These are phyloP conservation scores for Wasmannia auropunctata DNA, from an alignment of 1,140 invertebrate species.

Conservation along the genomic window DNA sequence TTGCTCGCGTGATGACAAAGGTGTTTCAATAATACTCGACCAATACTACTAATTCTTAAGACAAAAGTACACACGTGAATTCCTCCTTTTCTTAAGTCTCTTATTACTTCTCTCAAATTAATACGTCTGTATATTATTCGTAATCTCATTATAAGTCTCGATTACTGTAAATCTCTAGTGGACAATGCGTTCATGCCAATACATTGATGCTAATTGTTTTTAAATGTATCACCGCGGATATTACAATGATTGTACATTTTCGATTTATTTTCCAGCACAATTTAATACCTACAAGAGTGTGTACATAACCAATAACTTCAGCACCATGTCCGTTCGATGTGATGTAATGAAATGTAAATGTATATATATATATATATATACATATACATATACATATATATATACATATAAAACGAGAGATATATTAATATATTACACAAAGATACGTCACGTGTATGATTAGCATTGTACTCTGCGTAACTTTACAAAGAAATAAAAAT, in stretches of 20 bases:
- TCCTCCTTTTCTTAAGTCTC: not conserved
- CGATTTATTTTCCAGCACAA: conserved; percentile 74
- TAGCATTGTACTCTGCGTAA: conserved; percentile 73
- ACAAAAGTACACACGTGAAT: conserved; percentile 39
- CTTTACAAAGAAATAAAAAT: conserved; percentile 73
- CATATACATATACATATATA: too few species aligned
- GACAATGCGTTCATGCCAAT: conserved; percentile 34
- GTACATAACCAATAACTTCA: conserved; percentile 75
- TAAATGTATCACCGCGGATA: conserved; percentile 46
- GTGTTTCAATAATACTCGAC: conserved; percentile 73
- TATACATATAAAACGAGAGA: too few species aligned
- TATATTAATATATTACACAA: conserved; percentile 73
- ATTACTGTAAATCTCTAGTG: conserved; percentile 51
- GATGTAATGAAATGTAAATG: conserved; percentile 73
- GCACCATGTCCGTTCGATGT: conserved; percentile 78
- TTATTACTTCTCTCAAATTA: conserved; percentile 45
- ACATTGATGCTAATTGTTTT: conserved; percentile 24
- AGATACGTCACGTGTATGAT: conserved; percentile 69
- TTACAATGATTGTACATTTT: conserved; percentile 65
- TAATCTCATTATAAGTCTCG: conserved; percentile 34
- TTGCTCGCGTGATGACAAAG: not conserved
- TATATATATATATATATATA: too few species aligned
- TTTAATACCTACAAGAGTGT: conserved; percentile 67
- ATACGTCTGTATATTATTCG: conserved; percentile 13
- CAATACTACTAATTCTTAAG: conserved; percentile 73